phyloP scores from a whole-genome alignment of 23 tunicate species.

The Oikopleura dioica region DNA sequence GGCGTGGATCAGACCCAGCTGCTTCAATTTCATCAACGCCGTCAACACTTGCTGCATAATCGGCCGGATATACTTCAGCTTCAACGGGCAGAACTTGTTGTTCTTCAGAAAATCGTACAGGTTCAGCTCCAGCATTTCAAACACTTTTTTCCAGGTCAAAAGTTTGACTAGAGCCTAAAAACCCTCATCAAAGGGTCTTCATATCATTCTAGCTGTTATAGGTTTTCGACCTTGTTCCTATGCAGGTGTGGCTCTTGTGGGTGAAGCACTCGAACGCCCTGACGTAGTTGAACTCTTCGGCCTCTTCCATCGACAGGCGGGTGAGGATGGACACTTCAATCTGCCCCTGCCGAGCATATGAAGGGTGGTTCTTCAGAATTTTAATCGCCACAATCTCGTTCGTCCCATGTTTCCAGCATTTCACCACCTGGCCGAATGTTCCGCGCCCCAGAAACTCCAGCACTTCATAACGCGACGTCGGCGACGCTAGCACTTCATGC shows the following conservation, averaged over 20 bases:
- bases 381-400: constrained; percentile 85
- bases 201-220: no score
- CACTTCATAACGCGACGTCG: constrained; percentile 49
- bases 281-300: constrained; percentile 87
- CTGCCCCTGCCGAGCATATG: constrained; percentile 88
- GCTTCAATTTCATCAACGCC: constrained; percentile 68
- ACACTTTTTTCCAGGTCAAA: no score
- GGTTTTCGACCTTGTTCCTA: no score
- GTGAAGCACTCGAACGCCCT: constrained; percentile 90
- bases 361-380: constrained; percentile 87
- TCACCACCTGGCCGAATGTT: constrained; percentile 92
- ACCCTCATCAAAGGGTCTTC: no score
- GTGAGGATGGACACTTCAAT: constrained; percentile 67
- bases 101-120: constrained; percentile 77
- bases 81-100: constrained; percentile 72
- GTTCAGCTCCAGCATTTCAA: constrained; percentile 91
- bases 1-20: constrained; percentile 95
- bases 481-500: constrained; percentile 72
- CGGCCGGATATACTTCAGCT: constrained; percentile 80
- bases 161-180: no score
- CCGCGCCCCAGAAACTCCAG: constrained; percentile 94
- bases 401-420: constrained; percentile 88
- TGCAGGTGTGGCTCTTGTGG: constrained; percentile 89
- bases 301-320: constrained; percentile 55
- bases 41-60: constrained; percentile 92